Evolutionary conservation across 2,888 invertebrate genomes (phyloP).

Genomic region (Phyllotreta striolata): DNA sequence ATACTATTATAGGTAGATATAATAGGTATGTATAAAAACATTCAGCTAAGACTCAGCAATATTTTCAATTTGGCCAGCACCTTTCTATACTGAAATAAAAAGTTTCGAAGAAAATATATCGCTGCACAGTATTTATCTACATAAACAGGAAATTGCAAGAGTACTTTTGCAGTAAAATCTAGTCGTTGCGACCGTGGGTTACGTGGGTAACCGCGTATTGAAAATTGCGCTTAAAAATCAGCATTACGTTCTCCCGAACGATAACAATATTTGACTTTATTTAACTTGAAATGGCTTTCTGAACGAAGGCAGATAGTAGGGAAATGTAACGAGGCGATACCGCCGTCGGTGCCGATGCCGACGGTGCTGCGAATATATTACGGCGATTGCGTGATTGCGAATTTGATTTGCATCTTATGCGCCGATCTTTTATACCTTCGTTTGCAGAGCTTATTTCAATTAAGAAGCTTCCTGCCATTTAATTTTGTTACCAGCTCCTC

Average conservation of each 20-base stretch:
- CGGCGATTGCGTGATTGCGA: slow-evolving; percentile 30
- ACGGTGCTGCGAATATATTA: slow-evolving; percentile 28
- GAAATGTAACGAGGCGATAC: slow-evolving; percentile 24
- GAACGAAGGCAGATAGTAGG: slow-evolving; percentile 29
- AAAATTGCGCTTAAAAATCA: not conserved
- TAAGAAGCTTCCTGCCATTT: not conserved
- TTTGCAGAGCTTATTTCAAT: slow-evolving; percentile 23
- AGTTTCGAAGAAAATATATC: too few species aligned
- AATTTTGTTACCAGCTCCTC: too few species aligned
- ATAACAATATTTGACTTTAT: slow-evolving; percentile 28
- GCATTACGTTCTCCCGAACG: not conserved
- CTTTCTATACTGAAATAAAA: too few species aligned
- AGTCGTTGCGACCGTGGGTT: too few species aligned
- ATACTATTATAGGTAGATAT: too few species aligned
- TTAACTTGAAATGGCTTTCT: slow-evolving; percentile 29
- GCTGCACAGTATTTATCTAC: too few species aligned
- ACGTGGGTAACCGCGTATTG: too few species aligned
- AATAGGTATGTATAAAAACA: too few species aligned
- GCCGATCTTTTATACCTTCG: slow-evolving; percentile 28
- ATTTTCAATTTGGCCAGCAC: too few species aligned
- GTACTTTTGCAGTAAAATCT: too few species aligned
- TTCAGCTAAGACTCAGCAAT: too few species aligned
- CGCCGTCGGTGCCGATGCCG: not conserved
- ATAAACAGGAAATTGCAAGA: too few species aligned
- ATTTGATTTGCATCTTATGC: slow-evolving; percentile 34